Evolutionary conservation across 2,888 invertebrate genomes (phyloP), one percentile per base, ranked within the genome.

Genomic region (Ptychoptera albimana): DNA sequence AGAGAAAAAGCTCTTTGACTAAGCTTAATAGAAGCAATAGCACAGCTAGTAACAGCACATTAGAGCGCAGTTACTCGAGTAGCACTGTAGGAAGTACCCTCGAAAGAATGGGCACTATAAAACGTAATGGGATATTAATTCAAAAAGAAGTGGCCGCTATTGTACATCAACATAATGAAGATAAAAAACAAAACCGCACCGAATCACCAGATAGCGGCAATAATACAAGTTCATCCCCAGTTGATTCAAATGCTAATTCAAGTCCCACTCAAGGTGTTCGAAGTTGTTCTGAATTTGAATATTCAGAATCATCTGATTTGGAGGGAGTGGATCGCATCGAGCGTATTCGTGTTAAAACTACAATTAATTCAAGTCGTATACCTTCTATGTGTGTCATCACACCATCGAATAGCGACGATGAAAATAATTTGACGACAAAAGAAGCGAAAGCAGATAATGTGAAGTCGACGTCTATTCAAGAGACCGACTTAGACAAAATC

Each of bases 331-430:
- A 88, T 58, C 72, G 88, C 56, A 82, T 85, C 54, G 88, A 89
- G 63, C 71, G 88, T 52, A 83, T 89, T 50, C 70, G 86, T 48
- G 79, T 80, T 37, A 91, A 89, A 66, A 91, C 89, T 0, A 81
- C 83, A 2, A 84, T 91, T 37, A 86, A 82, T 56, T 82, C 84
- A 43, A 84, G 84, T 53, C 73, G 89, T 52, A 91, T 91, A 57
- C 91, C 91, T 1, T 88, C 89, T 6, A 84, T 91, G 81, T 91
- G 89, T 63, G 86, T 87, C 2, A 87, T 89, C 42, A 89, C 89
- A 12, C 88, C 89, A 5, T 79, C 81, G 0, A 82, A 82, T 48
- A 88, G 87, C 50, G 89, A 89, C 53, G 89, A 89, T 55, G 89
- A 89, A 60, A 78, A 23, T 23, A 23, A 23, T 23, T 3, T 23